Base-by-base conservation (phyloP, 1,140 invertebrate species). In the Propsilocerus akamusi region DNA sequence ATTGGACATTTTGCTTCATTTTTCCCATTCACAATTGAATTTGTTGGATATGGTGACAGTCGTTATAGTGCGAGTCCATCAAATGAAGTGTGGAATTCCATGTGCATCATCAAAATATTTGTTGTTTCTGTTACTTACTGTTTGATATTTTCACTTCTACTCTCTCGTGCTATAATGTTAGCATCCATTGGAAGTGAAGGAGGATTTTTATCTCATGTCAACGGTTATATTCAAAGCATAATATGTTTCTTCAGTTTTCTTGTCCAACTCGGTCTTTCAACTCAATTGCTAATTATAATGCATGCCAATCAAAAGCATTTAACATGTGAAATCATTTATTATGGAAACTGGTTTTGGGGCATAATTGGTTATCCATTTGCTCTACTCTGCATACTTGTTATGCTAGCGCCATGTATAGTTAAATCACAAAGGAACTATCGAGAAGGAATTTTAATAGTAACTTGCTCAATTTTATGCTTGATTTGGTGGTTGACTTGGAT, bases 361-460 rank as follows among this genome's bases (percentile, higher is more conserved):
- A 51, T 71, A 0, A 47, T 73, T 41, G 64, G 63, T 23, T 79
- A 78, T 56, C 71, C 74, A 52, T 63, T 72, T 47, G 61, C 76
- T 26, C 53, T 78, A 1, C 56, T 77, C 1, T 48, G 73, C 5
- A 53, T 74, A 0, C 60, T 74, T 46, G 56, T 74, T 10, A 59
- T 71, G 20, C 57, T 76, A 28, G 66, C 69, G 25, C 71, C 76
- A 0, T 66, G 72, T 25, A 71, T 76, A 14, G 66, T 69, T 30
- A 68, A 71, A 11, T 75, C 74, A 5, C 72, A 72, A 48, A 65
- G 76, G n/a, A 80, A 80, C 54, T 76, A 78, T 57, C 67, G 69
- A 3, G 77, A 80, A 58, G 75, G 76, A 2, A 60, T 72, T 47
- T 48, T 73, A 0, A 62, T 67, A 14, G 59, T 64, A 23, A 58